phyloP scores from a whole-genome alignment of 2,113 vertebrate species.

The Pteruthius melanotis region DNA sequence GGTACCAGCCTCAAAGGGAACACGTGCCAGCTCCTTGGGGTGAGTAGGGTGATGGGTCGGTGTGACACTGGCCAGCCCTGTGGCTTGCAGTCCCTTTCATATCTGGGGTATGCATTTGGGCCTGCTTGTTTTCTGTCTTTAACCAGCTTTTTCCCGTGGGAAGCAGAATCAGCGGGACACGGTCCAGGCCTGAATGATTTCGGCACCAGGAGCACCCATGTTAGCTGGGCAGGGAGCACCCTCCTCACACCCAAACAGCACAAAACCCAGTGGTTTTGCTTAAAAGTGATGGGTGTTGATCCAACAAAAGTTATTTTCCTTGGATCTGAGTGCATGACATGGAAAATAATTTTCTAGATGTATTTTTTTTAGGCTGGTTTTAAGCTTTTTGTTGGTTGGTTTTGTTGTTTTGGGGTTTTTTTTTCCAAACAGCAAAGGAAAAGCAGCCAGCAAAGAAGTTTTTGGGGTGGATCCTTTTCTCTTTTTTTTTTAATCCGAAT shows the following conservation, averaged over 20 bases:
- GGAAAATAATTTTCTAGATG: neutral
- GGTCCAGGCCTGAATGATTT: neutral
- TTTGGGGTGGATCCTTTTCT: no score
- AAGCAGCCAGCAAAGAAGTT: no score
- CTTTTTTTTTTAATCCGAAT: no score
- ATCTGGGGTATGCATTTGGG: rapidly evolving
- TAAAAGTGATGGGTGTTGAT: rapidly evolving
- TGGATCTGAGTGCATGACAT: rapidly evolving
- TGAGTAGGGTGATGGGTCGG: rapidly evolving
- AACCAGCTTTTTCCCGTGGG: neutral
- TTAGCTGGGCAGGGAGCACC: neutral
- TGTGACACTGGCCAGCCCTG: neutral
- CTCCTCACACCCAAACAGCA: neutral
- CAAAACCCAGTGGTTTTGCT: neutral
- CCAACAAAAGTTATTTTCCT: neutral
- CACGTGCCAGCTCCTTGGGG: rapidly evolving
- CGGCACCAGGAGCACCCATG: neutral
- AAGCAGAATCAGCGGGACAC: rapidly evolving
- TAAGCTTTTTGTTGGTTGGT: neutral
- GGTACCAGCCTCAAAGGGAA: neutral
- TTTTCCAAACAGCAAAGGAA: no score
- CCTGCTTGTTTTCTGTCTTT: neutral
- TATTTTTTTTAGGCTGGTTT: neutral
- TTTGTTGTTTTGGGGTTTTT: no score
- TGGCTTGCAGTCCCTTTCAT: neutral